Conservation (phyloP, 2,888 invertebrate species). For the Drosophila setosimentum region DNA sequence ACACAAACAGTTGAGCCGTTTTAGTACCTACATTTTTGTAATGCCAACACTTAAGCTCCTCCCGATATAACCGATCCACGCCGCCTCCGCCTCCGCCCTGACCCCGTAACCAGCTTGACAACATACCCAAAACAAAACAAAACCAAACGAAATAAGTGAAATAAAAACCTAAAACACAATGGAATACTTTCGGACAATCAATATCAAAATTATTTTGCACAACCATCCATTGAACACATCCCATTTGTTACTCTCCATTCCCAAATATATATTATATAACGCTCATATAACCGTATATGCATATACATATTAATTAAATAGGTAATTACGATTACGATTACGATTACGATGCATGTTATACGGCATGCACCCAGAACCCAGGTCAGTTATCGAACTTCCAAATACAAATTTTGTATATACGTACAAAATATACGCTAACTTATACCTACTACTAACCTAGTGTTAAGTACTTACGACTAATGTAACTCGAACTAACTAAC, state of each 20-base stretch:
- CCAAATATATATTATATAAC: conserved; percentile 38
- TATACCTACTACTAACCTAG: conserved; percentile 55
- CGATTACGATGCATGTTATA: conserved; percentile 65
- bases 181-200: conserved; percentile 84
- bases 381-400: conserved; percentile 79
- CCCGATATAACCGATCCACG: conserved; percentile 38
- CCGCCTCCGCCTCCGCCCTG: conserved; percentile 34
- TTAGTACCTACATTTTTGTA: conserved; percentile 66
- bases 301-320: conserved; percentile 42
- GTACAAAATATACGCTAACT: conserved; percentile 34
- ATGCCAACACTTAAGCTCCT: conserved; percentile 50
- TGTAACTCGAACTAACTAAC: conserved; percentile 59
- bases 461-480: conserved; percentile 60
- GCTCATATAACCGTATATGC: conserved; percentile 64
- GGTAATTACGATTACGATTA: conserved; percentile 63
- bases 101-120: conserved; percentile 50
- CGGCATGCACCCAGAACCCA: conserved; percentile 75
- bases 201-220: conserved; percentile 83
- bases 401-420: conserved; percentile 61
- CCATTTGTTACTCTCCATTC: conserved; percentile 73
- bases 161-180: conserved; percentile 34
- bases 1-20: conserved; percentile 66
- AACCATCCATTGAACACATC: conserved; percentile 59
- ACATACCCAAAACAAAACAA: conserved; percentile 27
- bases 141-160: neutral